Base-by-base conservation (phyloP, 2,113 vertebrate genomes). In the Corythoichthys haematopterus region DNA sequence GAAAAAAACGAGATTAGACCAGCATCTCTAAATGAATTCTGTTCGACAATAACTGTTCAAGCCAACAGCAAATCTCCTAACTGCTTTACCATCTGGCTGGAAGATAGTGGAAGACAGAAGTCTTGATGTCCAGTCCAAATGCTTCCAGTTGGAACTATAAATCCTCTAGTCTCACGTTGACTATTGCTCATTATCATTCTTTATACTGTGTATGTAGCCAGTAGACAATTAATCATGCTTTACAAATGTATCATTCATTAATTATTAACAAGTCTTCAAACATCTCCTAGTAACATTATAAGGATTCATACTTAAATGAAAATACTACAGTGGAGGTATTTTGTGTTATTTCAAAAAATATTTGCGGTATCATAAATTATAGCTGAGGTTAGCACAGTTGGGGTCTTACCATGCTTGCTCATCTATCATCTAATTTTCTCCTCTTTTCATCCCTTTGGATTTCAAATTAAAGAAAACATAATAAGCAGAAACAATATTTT, bases 41-140 rank as follows among this genome's bases (percentile, higher is more conserved):
- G 28, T 55, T 55, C 52, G 28, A 55, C 10, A 10, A 33, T 13
- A 55, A 20, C 28, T 8, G 33, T 36, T 57, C 33, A 36, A 57
- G 11, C 4, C 20, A 14, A 13, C 5, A 14, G 11, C 33, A 6
- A 11, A 16, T 81, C 57, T 74, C 20, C 48, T 72, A 71, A 85
- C 72, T 72, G 58, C 66, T 77, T 84, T 36, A 47, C 69, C 81
- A 87, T 87, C 72, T 87, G 88, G 66, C 38, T 4, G 45, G 47
- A 80, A 70, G 71, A 78, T 72, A 77, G 78, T 67, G 67, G 68
- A 81, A 77, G 69, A 36, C 72, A 60, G 46, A 51, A 65, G 68
- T 85, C 16, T 38, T 53, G 76, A 65, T 46, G 68, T 70, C 35
- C 70, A 28, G 45, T 69, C 73, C 68, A 68, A 61, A 74, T 71